Base-by-base conservation (phyloP, 2,888 invertebrate species). In the Dynastes grantii region DNA sequence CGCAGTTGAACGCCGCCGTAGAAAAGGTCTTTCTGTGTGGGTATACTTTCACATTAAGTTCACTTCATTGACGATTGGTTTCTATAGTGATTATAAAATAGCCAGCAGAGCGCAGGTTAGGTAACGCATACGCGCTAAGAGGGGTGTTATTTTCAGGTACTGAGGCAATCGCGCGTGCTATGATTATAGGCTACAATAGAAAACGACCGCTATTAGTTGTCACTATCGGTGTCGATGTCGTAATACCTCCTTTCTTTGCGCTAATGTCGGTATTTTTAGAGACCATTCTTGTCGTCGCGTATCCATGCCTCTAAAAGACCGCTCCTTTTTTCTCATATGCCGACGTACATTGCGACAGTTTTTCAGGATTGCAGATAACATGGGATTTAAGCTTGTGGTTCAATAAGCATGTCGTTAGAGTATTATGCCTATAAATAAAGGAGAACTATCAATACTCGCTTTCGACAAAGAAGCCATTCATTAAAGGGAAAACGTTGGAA, bases 371-470 rank as follows among this genome's bases (percentile, higher is more conserved):
- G 71, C 76, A 78, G 75, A 81, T 80, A 77, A 76, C 79, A 71
- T 76, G 78, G 78, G 81, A 81, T 82, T 82, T 81, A 82, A 82
- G 65, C 77, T 81, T 82, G 82, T 81, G 82, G 82, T 82, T 77
- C 82, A 80, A 82, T 81, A 82, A 80, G 81, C 80, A 76, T 76
- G 79, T 64, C 79, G 79, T 76, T 78, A 76, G 58, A 32, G 40
- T 76, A 68, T 76, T 78, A 53, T 67, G 32, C 45, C 51, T 40
- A 78, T 27, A 53, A 58, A 64, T 65, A 65, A 78, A 76, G 16
- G 61, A 75, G 40, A 76, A 70, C 61, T 65, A 78, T 61, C 67
- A 75, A 68, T 76, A 70, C 61, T 76, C 78, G 61, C 76, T 67
- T 53, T 75, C 45, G 76, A 70, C 73, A 61, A 76, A 29, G 49